phyloP scores from a whole-genome alignment of 2,797 vertebrate species.

The Cossypha dichroa region DNA sequence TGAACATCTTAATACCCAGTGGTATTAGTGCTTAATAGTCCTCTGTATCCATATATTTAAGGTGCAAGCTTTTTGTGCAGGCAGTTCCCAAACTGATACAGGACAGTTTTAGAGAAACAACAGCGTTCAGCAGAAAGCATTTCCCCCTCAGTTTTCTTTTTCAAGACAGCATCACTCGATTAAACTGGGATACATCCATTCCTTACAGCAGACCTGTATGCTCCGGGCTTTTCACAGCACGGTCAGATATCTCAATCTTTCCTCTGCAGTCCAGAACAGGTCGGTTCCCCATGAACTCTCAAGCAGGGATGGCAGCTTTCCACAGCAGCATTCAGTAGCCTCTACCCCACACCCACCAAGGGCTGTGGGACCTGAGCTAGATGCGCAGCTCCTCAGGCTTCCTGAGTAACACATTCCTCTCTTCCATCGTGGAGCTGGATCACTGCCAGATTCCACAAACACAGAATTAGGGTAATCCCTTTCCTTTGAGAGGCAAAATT shows the following conservation, averaged over 20 bases:
- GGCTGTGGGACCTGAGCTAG: not conserved
- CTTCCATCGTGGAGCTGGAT: not conserved
- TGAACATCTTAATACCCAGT: not conserved
- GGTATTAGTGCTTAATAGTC: not conserved
- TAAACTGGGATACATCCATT: not conserved
- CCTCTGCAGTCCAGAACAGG: not conserved
- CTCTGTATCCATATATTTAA: not conserved
- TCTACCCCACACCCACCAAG: accelerated
- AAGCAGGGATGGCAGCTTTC: not conserved
- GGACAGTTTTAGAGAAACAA: not conserved
- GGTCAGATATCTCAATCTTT: not conserved
- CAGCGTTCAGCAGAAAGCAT: not conserved
- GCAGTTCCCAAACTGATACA: not conserved
- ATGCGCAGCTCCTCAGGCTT: not conserved
- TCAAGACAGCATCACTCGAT: not conserved
- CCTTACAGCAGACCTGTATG: accelerated
- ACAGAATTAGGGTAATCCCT: conserved; percentile 21
- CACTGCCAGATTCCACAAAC: conserved; percentile 6
- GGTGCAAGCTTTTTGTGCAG: not conserved
- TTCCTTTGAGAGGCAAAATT: conserved; percentile 27
- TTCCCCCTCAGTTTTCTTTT: not conserved
- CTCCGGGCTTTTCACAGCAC: not conserved
- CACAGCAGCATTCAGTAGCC: not conserved
- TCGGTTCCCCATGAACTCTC: accelerated
- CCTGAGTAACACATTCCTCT: not conserved